phyloP scores from a whole-genome alignment of 2,797 vertebrate genomes.

The Echiichthys vipera region DNA sequence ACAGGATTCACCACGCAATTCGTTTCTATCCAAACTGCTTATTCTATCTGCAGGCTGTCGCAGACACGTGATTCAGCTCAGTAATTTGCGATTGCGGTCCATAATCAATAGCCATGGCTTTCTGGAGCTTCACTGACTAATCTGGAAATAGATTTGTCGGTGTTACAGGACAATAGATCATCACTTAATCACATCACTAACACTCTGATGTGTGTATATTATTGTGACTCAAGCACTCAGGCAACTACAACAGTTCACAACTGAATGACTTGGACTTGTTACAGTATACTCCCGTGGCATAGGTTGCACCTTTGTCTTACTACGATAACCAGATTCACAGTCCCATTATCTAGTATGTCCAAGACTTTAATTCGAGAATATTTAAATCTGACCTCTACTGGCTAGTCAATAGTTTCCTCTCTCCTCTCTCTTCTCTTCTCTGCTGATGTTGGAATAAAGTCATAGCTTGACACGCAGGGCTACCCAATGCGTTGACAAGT shows the following conservation, averaged over 20 bases:
- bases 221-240: constrained; percentile 24
- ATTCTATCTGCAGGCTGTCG: constrained; percentile 64
- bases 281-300: neutral
- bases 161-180: constrained; percentile 38
- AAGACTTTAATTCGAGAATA: neutral
- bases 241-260: constrained; percentile 7
- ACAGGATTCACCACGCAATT: constrained; percentile 70
- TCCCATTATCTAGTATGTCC: constrained; percentile 1
- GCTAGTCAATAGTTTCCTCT: no score
- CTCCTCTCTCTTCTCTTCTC: no score
- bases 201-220: constrained; percentile 40
- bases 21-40: constrained; percentile 72
- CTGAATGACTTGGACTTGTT: constrained; percentile 18
- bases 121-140: constrained; percentile 60
- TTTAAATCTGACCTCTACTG: constrained; percentile 2
- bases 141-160: constrained; percentile 65
- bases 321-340: neutral
- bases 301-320: neutral
- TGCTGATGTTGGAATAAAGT: no score
- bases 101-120: constrained; percentile 68
- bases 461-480: no score
- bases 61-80: constrained; percentile 65
- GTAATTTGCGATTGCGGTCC: constrained; percentile 71
- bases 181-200: constrained; percentile 50
- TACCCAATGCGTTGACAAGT: no score